These are phyloP conservation scores for Mactromeris polynyma DNA, from an alignment of 2,888 invertebrate genomes.

Conservation along the genomic window DNA sequence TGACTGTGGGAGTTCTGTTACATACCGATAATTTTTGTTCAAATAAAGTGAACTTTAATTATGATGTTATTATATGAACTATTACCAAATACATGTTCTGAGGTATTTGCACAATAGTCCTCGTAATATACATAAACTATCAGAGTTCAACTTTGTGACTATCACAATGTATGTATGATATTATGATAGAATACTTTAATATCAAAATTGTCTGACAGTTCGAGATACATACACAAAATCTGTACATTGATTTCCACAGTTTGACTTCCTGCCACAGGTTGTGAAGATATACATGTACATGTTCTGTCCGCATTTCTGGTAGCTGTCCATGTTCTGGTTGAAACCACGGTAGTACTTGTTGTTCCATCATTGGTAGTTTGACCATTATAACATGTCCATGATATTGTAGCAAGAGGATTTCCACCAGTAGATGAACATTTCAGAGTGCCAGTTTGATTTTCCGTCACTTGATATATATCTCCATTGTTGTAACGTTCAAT, in stretches of 20 bases:
- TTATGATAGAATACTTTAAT: too few species aligned
- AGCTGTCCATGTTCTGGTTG: slow-evolving; percentile 20
- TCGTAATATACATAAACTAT: too few species aligned
- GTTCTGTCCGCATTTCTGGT: background rate
- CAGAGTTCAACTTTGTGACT: too few species aligned
- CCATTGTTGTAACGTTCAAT: slow-evolving; percentile 17
- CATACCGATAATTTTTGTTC: too few species aligned
- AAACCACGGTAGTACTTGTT: background rate
- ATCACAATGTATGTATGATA: too few species aligned
- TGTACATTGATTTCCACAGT: background rate
- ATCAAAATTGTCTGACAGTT: too few species aligned
- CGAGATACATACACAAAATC: slow-evolving; percentile 34
- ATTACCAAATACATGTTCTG: too few species aligned
- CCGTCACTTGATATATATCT: slow-evolving; percentile 8
- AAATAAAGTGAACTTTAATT: too few species aligned
- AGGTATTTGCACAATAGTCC: too few species aligned
- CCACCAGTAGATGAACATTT: slow-evolving; percentile 15
- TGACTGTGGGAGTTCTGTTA: too few species aligned
- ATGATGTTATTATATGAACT: too few species aligned
- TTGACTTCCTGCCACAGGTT: background rate
- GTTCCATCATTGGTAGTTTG: background rate
- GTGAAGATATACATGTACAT: slow-evolving; percentile 22
- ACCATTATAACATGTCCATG: slow-evolving; percentile 20
- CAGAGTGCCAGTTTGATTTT: slow-evolving; percentile 10
- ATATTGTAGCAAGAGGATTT: slow-evolving; percentile 25